These are phyloP conservation scores for Boloria selene DNA, from an alignment of 2,888 invertebrate species.

Conservation along the genomic window DNA sequence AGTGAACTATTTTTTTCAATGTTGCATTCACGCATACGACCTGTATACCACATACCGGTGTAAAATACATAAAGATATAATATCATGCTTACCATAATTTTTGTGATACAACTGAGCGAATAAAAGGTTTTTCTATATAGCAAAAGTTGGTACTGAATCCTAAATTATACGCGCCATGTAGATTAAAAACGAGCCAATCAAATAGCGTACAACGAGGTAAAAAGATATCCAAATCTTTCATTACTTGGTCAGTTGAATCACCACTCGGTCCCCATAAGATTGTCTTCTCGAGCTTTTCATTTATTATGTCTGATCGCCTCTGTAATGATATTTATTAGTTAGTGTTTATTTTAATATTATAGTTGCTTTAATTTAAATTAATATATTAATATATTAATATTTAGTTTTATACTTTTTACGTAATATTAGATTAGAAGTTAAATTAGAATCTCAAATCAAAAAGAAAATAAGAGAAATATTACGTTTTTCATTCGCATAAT, in stretches of 20 bases:
- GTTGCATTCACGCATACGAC: no score
- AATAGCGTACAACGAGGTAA: conserved; percentile 45
- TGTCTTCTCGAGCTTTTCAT: conserved; percentile 41
- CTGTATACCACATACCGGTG: no score
- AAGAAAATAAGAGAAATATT: no score
- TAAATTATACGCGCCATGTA: conserved; percentile 50
- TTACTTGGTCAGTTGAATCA: conserved; percentile 49
- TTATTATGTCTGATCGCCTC: conserved; percentile 33
- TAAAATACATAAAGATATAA: background rate
- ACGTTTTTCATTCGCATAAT: no score
- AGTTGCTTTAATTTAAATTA: no score
- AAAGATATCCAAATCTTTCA: conserved; percentile 41
- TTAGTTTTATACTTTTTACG: no score
- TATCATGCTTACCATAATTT: conserved; percentile 47
- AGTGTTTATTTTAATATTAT: no score
- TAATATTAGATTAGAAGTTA: no score
- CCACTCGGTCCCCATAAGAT: conserved; percentile 54
- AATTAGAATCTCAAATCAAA: no score
- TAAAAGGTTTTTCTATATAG: conserved; percentile 44
- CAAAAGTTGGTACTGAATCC: conserved; percentile 47
- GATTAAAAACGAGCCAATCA: conserved; percentile 51
- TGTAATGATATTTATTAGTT: conserved; percentile 24
- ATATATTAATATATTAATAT: no score
- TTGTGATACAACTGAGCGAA: conserved; percentile 49
- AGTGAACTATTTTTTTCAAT: no score